Evolutionary conservation across 1,140 invertebrate genomes (phyloP), one percentile per base, ranked within the genome.

Genomic region (Hypsibius dujardini): DNA sequence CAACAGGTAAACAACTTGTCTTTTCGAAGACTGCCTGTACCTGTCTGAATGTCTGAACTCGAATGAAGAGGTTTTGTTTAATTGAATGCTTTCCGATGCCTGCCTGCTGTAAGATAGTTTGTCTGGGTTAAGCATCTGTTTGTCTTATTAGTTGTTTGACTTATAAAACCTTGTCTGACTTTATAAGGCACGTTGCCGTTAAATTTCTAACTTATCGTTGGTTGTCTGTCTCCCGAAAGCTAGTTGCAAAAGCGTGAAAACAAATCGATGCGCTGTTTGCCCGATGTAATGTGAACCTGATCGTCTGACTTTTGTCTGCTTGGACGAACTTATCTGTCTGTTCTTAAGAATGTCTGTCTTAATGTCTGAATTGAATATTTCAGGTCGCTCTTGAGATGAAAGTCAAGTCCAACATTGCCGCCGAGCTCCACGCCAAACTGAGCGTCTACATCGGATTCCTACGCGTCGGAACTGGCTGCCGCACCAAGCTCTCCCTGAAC

Each of bases 391-490:
- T 67, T 67, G 62, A 67, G 3, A 12, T 7, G 12, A 42, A 67
- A 7, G 62, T 67, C 62, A 67, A 12, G 12, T 15, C 62, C 62
- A 67, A 3, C 42, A 67, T 67, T 45, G 62, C 62, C 12, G 62
- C 12, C 12, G 62, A 67, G 42, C 12, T 67, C 62, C 62, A 67
- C 62, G 3, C 12, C 62, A 67, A 67, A 45, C 12, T 67, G 12
- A 67, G 62, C 42, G 62, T 67, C 12, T 67, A 15, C 62, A 12
- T 67, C 62, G 62, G 62, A 7, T 67, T 67, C 62, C 7, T 67
- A 12, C 12, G 42, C 12, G 42, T 67, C 62, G 62, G 62, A 12
- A 42, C 62, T 42, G 62, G 62, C 45, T 7, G 3, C 42, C 62
- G 62, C 62, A 67, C 12, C 62, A 12, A 42, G 12, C 42, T 67